These are phyloP conservation scores for Folsomia candida DNA, from an alignment of 2,888 invertebrate species.

Conservation along the genomic window DNA sequence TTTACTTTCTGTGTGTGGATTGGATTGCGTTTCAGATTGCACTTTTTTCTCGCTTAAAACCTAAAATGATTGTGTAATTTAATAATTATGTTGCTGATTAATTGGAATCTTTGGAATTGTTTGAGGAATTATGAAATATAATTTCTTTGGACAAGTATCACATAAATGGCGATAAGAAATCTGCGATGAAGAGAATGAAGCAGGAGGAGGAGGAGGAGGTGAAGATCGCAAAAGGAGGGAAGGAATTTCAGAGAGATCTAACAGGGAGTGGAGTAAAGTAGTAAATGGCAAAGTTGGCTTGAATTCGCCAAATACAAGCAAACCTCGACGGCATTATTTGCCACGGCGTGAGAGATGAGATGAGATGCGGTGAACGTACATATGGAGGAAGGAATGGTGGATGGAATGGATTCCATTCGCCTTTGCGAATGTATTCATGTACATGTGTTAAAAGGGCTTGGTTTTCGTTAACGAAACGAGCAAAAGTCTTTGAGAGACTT, in stretches of 20 bases:
- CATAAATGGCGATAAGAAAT: background rate
- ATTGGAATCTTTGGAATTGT: too few relatives aligned
- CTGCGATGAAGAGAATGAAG: background rate
- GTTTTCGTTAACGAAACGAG: too few relatives aligned
- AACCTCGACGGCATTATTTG: background rate
- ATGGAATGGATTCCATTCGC: too few relatives aligned
- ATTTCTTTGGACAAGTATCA: background rate
- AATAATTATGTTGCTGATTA: too few relatives aligned
- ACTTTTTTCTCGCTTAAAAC: background rate
- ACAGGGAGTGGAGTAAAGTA: background rate
- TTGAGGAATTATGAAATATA: background rate
- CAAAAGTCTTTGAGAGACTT: too few relatives aligned
- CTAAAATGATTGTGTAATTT: background rate
- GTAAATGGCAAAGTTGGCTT: background rate
- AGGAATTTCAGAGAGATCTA: background rate
- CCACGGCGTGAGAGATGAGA: background rate
- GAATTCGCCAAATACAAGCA: background rate
- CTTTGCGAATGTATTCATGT: too few relatives aligned
- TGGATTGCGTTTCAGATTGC: background rate
- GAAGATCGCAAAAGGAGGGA: background rate
- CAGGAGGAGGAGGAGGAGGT: background rate
- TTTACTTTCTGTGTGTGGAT: background rate
- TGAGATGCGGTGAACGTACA: background rate
- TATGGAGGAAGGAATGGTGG: too few relatives aligned
- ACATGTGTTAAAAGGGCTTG: too few relatives aligned